Evolutionary conservation across 1,140 invertebrate species (phyloP).

Genomic region (Delia radicum): DNA sequence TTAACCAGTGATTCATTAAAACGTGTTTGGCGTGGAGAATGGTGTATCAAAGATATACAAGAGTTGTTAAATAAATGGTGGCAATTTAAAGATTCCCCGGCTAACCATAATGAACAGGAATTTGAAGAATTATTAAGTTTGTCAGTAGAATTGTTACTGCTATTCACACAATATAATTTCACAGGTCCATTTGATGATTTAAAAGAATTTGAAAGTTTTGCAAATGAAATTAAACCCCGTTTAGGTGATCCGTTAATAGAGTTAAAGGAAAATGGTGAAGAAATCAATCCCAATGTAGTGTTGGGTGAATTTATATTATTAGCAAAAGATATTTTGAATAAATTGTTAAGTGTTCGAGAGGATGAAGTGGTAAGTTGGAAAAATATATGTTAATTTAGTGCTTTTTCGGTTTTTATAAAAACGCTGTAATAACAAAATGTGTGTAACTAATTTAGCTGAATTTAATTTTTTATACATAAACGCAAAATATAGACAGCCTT

Average conservation of each 20-base stretch:
- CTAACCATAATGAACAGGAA: background rate
- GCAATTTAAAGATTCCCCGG: background rate
- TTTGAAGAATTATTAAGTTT: conserved; percentile 17
- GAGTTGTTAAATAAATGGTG: background rate
- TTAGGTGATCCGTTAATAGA: conserved; percentile 43
- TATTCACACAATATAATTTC: conserved; percentile 81
- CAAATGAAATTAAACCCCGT: conserved; percentile 34
- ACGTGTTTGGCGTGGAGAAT: background rate
- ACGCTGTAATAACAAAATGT: no score
- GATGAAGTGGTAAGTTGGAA: conserved; percentile 51
- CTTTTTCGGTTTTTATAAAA: no score
- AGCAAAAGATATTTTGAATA: conserved; percentile 65
- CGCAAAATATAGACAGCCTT: no score
- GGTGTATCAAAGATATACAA: background rate
- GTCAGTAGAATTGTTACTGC: conserved; percentile 59
- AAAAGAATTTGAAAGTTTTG: conserved; percentile 30
- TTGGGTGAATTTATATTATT: conserved; percentile 68
- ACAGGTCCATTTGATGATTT: conserved; percentile 65
- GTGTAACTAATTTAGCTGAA: no score
- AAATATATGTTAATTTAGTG: background rate
- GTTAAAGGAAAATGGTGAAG: conserved; percentile 62
- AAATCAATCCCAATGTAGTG: conserved; percentile 66
- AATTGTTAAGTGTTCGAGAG: conserved; percentile 52
- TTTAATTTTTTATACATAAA: no score
- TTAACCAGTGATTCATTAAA: background rate